Evolutionary conservation across 2,888 invertebrate genomes (phyloP), one percentile per base, ranked within the genome.

Genomic region (Lochmaea capreae): DNA sequence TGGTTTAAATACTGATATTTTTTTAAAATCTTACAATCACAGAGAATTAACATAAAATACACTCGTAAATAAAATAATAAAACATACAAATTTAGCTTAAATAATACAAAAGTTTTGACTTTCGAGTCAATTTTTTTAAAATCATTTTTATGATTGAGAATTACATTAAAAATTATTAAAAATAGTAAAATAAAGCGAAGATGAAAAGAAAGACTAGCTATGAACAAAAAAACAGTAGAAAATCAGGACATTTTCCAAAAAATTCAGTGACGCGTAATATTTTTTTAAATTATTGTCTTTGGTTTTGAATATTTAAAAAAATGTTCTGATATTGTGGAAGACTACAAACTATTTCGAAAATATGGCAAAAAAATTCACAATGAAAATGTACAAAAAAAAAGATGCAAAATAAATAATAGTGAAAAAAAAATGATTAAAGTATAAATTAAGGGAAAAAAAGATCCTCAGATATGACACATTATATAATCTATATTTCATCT

Each of bases 281-380:
- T 54, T 54, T 16, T 54, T 52, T 16, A 18, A 54, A 54, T 54
- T 54, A 54, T 54, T 54, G 54, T 54, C 54, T 54, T 54, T 54
- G 54, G 54, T 54, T 54, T 54, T 54, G 54, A 54, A 54, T 54
- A 39, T 63, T 63, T 12, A 18, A 16, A 63, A 63, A 63, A 76
- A 77, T 74, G 59, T 73, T 69, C n/a, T 11, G 16, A 63, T n/a
- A 0, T 11, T 74, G 77, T 72, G 72, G 69, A 68, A 71, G 67
- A 73, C 72, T 77, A 77, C 73, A 78, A 63, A 76, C 77, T 80
- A 79, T 78, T 78, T 79, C 79, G 80, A 73, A 59, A 78, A 81
- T 85, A 85, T 85, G 85, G 85, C 85, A 85, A 84, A 83, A 78
- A 80, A 81, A 85, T 85, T 85, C 85, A 85, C 85, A 81, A 80